Base-by-base conservation (phyloP, 2,888 invertebrate species). In the Metellina segmentata region DNA sequence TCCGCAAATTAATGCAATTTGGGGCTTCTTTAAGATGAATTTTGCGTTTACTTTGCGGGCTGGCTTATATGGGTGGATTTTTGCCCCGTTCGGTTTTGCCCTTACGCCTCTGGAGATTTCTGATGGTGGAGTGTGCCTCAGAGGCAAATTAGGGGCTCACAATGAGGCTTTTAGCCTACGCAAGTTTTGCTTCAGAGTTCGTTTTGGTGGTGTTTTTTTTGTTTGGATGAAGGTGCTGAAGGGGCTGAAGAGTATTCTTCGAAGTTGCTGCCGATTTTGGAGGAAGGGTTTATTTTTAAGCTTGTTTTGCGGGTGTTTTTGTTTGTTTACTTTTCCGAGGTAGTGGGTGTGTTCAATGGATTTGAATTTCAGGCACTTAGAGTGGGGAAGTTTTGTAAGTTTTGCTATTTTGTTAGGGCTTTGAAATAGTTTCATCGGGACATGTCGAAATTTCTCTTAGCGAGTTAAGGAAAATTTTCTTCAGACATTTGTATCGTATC, bases 1-100 rank as follows among this genome's bases (percentile, higher is more conserved):
- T 91, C 86, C 87, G 82, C 91, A 91, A 91, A 91, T 91, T 91
- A 91, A 87, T 91, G 72, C 53, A 71, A 86, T 91, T 91, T 90
- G 61, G 74, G n/a, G 34, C 34, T 89, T 77, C 71, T 79, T 85
- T 91, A 70, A 51, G 82, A 52, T 74, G 77, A 74, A 81, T 85
- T 90, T 81, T 81, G 13, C 72, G 90, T 90, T 90, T 90, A 81
- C 81, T 81, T 85, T 74, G 71, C 19, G 53, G 78, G 77, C 48
- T n/a, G 16, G 13, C 52, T 82, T 82, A 34, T 48, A 48, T 61
- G 69, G 48, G 34, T 34, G 61, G 11, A n/a, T 69, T 71, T 69
- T 82, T 82, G 5, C 34, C 34, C 61, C 61, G 8, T 82, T 71
- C 49, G 5, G 7, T 83, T 74, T 72, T 61, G 51, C 72, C 19